Base-by-base conservation (phyloP, 2,797 vertebrate genomes). In the Chiroxiphia lanceolata region DNA sequence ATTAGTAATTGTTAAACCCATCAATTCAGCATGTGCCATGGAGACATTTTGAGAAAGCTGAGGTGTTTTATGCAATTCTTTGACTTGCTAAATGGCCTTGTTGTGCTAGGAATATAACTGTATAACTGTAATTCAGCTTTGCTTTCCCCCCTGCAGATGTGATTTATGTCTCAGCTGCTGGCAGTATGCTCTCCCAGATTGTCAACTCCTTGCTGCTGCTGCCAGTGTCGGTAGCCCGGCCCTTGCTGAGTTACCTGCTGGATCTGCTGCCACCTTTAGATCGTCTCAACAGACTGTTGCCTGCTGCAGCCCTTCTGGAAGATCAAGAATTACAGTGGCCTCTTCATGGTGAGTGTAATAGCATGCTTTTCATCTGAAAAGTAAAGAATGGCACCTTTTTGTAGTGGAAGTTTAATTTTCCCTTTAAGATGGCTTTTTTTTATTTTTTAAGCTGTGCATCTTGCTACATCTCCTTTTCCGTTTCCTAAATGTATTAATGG, bases 261-360 rank as follows among this genome's bases (percentile, higher is more conserved):
- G 99, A 99, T 96, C 98, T 99, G 78, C 97, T 99, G 95, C 99
- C 99, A 3, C 99, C 99, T 45, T 98, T 99, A 91, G 99, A 99
- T 97, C 97, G 98, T 75, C 98, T 99, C 81, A 99, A 99, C 96
- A 98, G 99, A 56, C 98, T 99, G 56, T 95, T 99, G 89, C 99
- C 99, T 9, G 99, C 99, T 18, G 99, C 99, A 11, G 95, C 97
- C 38, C 98, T 99, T 56, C 96, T 99, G 96, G 99, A 99, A 97
- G 99, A 99, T 96, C 99, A 99, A 94, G 99, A 99, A 96, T 97
- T 99, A 93, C 99, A 99, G 97, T 99, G 99, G 99, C 99, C 99
- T 75, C 98, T 99, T 82, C 99, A 99, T 82, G 99, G 99, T 99
- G 96, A 97, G 98, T 74, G 44, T 44, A 72, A 31, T 50, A 40